Evolutionary conservation across 2,888 invertebrate species (phyloP), one percentile per base, ranked within the genome.

Genomic region (Arenicola marina): DNA sequence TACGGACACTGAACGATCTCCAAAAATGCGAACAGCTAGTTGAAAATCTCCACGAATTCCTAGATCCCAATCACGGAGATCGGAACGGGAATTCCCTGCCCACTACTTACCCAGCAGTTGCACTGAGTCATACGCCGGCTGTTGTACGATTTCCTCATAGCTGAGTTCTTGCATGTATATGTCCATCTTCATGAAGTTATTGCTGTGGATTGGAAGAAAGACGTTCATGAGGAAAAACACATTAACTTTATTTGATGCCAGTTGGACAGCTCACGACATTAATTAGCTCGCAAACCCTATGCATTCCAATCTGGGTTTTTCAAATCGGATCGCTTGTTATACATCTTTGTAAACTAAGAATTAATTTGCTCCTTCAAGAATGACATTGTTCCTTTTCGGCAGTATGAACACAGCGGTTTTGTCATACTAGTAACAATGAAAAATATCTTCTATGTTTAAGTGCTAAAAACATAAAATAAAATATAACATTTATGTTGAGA

Each of bases 131-230:
- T 55, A 55, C 4, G 33, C 56, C n/a, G 15, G 15, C 24, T 55
- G 56, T 24, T 55, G 56, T 15, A 38, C 4, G 24, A 53, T 26
- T 4, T 59, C 32, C 15, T 56, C 53, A 31, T 32, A 24, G 54
- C 29, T 57, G 4, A 57, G 28, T 51, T 51, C 26, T 29, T 57
- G 29, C 48, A 46, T 51, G n/a, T 55, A 51, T n/a, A 57, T 28
- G 4, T 31, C 21, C 28, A 57, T 18, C 18, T 28, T 4, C 21
- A 43, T 38, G 26, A 44, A 45, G 31, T 57, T 51, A 7, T 26
- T 56, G 4, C 59, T 56, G 51, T 11, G 32, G 32, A 7, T 31
- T 7, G 32, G 11, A 11, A 53, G 29, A 7, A 38, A 38, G 18
- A 38, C 18, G 11, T 38, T 18, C 38, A 38, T 38, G 18, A 15